Conservation (phyloP, 92 coral and sea anemone genomes). For the Epizoanthus illoricatus region DNA sequence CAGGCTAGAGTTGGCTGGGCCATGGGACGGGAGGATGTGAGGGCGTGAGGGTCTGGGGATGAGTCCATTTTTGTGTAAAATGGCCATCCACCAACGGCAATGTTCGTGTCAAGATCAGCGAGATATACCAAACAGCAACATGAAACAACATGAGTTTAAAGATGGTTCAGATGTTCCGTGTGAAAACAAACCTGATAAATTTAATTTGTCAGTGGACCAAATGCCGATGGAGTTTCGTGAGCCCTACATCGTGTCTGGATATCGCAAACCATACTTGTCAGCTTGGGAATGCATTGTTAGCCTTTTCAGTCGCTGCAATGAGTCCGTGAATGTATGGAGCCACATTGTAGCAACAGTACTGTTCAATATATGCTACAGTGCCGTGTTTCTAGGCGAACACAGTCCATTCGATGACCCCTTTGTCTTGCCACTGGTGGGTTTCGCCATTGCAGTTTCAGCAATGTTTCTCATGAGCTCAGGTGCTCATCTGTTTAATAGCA, state of each 20-base stretch:
- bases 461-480: conserved; percentile 84
- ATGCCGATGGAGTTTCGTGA: conserved; percentile 68
- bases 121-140: neutral
- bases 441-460: conserved; percentile 76
- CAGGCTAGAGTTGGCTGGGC: too few relatives aligned
- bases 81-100: neutral
- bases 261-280: conserved; percentile 75
- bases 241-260: conserved; percentile 83
- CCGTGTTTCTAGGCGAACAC: conserved; percentile 53
- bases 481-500: conserved; percentile 89
- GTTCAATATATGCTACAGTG: conserved; percentile 62
- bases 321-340: conserved; percentile 90
- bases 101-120: neutral
- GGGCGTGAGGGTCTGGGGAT: too few relatives aligned
- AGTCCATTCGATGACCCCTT: conserved; percentile 60
- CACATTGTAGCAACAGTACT: conserved; percentile 73
- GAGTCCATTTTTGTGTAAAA: neutral
- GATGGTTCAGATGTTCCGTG: neutral
- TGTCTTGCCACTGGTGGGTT: conserved; percentile 76
- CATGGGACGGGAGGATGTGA: too few relatives aligned
- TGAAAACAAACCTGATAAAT: neutral
- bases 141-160: conserved; percentile 15
- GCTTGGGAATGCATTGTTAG: conserved; percentile 73
- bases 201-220: conserved; percentile 39
- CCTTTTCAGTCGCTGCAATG: conserved; percentile 71